A percentile compares a stretch with the other conserved stretches of the same genome.
phyloP scores from a whole-genome alignment of 2,113 vertebrate species.

The Trinectes maculatus region DNA sequence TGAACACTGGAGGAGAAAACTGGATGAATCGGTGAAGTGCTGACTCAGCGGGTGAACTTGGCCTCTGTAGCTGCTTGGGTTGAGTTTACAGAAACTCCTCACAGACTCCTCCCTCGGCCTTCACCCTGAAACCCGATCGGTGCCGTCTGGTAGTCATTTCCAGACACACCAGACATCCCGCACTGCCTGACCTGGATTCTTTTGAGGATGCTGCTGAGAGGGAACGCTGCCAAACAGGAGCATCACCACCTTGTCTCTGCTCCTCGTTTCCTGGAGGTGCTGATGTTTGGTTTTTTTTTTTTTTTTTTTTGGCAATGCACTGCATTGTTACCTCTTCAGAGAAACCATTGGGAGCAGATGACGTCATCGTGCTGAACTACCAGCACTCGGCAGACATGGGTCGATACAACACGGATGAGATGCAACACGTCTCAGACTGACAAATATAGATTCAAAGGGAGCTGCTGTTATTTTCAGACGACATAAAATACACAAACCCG shows the following conservation, averaged over 20 bases:
- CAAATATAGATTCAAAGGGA: too few relatives aligned
- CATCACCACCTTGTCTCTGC: constrained; percentile 46
- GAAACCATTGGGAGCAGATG: neutral
- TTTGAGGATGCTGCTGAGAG: constrained; percentile 64
- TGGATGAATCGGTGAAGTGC: constrained; percentile 2
- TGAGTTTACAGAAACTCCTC: constrained; percentile 72
- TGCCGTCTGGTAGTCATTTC: constrained; percentile 79
- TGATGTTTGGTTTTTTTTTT: too few relatives aligned
- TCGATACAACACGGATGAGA: too few relatives aligned
- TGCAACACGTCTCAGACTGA: too few relatives aligned
- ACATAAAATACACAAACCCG: too few relatives aligned
- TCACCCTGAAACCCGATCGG: constrained; percentile 70
- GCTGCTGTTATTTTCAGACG: neutral
- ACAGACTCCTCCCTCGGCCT: constrained; percentile 45
- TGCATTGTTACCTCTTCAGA: neutral
- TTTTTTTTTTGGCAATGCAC: too few relatives aligned
- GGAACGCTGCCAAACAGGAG: constrained; percentile 41
- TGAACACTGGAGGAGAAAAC: neutral
- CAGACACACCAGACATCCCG: constrained; percentile 62
- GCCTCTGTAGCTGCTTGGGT: constrained; percentile 58
- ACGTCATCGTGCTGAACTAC: neutral
- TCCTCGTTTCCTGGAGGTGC: constrained; percentile 15
- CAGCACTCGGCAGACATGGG: constrained; percentile 28
- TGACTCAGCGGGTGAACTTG: constrained; percentile 19
- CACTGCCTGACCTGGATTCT: constrained; percentile 74